Conservation (phyloP, 92 coral and sea anemone genomes). For the Paramuricea clavata region DNA sequence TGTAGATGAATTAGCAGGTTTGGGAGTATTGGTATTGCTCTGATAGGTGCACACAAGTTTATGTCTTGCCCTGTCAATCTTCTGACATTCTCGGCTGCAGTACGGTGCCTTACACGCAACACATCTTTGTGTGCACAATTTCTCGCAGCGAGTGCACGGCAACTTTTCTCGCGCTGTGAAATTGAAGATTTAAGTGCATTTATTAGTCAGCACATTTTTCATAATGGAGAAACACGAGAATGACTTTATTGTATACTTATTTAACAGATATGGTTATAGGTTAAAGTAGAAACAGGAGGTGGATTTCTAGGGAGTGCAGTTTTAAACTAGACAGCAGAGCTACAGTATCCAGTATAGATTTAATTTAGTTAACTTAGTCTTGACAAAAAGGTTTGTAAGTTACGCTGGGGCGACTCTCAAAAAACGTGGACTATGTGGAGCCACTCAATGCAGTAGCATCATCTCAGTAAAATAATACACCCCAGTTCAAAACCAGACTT, state of each 20-base stretch:
- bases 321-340: no score
- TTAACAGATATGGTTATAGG: no score
- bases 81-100: constrained; percentile 93
- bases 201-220: background rate
- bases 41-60: constrained; percentile 68
- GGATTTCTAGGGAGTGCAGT: no score
- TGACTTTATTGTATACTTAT: background rate
- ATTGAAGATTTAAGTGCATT: background rate
- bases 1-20: background rate
- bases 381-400: no score
- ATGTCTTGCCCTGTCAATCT: constrained; percentile 82
- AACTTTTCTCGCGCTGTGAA: background rate
- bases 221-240: background rate
- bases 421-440: no score
- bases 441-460: no score
- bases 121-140: constrained; percentile 77
- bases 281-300: no score
- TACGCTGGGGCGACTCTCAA: no score
- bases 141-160: constrained; percentile 84
- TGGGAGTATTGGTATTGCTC: background rate
- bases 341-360: no score
- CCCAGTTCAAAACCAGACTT: no score
- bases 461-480: no score
- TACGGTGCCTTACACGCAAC: constrained; percentile 89
- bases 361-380: no score